A percentile compares a stretch with the other conserved stretches of the same genome.
phyloP scores from a whole-genome alignment of 2,113 vertebrate genomes.

The Crotophaga sulcirostris region DNA sequence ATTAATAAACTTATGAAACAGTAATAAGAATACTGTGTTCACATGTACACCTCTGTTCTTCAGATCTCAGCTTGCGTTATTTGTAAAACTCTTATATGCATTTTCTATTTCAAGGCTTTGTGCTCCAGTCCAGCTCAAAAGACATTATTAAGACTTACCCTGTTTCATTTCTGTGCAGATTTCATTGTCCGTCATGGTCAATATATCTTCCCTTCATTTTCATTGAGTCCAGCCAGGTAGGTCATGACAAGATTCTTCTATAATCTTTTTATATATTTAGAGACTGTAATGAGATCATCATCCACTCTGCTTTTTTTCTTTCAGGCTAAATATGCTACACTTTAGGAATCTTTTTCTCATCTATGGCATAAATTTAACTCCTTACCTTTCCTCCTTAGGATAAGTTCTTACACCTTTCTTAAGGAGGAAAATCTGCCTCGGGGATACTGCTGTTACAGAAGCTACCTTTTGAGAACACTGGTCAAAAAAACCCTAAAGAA shows the following conservation, averaged over 20 bases:
- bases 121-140: background rate
- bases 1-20: background rate
- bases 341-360: background rate
- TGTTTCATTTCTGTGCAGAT: conserved; percentile 8
- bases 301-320: conserved; percentile 1
- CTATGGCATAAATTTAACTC: background rate
- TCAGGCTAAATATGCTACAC: background rate
- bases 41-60: background rate
- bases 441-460: background rate
- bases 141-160: background rate
- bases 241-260: conserved; percentile 35
- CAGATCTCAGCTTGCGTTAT: background rate
- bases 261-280: conserved; percentile 49
- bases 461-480: background rate
- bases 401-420: background rate
- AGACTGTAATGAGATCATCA: conserved; percentile 43
- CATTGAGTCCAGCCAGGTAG: conserved; percentile 38
- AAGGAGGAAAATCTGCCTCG: background rate
- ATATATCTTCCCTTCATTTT: conserved; percentile 45
- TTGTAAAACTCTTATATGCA: background rate
- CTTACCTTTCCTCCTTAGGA: background rate
- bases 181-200: conserved; percentile 40
- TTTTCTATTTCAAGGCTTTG: background rate
- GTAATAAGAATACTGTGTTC: background rate
- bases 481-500: background rate